phyloP scores from a whole-genome alignment of 2,797 vertebrate genomes.

The Microhierax caerulescens region DNA sequence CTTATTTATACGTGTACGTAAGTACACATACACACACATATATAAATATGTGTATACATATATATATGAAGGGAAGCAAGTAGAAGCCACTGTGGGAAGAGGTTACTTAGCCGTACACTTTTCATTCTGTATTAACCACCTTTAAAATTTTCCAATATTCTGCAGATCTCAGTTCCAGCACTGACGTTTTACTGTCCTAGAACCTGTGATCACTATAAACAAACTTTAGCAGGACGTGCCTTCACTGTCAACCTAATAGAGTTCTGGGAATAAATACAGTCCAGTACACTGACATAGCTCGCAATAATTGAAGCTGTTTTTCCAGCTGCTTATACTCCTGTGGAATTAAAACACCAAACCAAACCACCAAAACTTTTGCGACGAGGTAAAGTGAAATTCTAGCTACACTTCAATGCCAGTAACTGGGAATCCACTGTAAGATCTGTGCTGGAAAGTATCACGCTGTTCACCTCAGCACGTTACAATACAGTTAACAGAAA shows the following conservation, averaged over 20 bases:
- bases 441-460: not conserved
- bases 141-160: not conserved
- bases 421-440: not conserved
- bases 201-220: not conserved
- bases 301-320: not conserved
- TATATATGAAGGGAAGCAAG: not conserved
- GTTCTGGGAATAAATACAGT: not conserved
- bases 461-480: not conserved
- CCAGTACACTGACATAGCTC: not conserved
- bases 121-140: not conserved
- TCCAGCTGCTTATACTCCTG: not conserved
- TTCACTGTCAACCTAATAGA: not conserved
- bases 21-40: rapidly evolving
- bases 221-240: not conserved
- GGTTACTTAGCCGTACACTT: not conserved
- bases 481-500: not conserved
- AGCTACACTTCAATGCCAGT: not conserved
- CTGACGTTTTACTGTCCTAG: not conserved
- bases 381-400: not conserved
- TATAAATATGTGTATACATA: rapidly evolving
- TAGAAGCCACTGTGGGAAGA: not conserved
- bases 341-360: not conserved
- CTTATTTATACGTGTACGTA: not conserved
- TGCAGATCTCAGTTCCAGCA: not conserved
- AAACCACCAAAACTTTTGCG: not conserved